Base-by-base conservation (phyloP, 2,797 vertebrate species). In the Danio choprae region DNA sequence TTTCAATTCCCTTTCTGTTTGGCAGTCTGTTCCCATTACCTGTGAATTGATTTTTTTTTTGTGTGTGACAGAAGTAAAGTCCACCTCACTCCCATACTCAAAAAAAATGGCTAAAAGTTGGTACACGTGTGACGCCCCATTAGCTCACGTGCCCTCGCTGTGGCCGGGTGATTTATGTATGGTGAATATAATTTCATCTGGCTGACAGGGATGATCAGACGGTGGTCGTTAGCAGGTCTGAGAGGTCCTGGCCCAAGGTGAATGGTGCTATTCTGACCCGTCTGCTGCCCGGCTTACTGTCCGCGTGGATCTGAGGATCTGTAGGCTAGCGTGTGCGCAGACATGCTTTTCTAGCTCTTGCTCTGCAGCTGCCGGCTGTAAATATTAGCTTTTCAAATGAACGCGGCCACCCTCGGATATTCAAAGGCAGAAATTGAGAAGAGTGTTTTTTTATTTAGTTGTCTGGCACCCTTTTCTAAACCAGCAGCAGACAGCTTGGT, bases 311-410 rank as follows among this genome's bases (percentile, higher is more conserved):
- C 85, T 81, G 78, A 36, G 72, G 63, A 74, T 87, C 48, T 69
- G 71, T 84, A 79, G 86, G 87, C 77, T 70, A 38, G 79, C n/a
- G 77, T 86, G 85, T 85, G 83, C 58, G 11, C 77, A 81, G 74
- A 84, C 86, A 84, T 18, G 51, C 69, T 77, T 84, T 84, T 87
- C 81, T 80, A 86, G 87, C 86, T 86, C 6, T 22, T 82, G 82
- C 70, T 38, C 44, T 81, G 79, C 90, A 92, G 91, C 91, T 91
- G 90, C 84, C 78, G 82, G 91, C 87, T 81, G 92, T 91, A 91
- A 93, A 93, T 93, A 93, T 93, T 93, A 92, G 91, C 90, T 92
- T 91, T 92, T 91, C 91, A 90, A 90, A 90, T 91, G 87, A 91
- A 90, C 85, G 84, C 74, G 90, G 87, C 88, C 90, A 90, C 89